Evolutionary conservation across 2,888 invertebrate species (phyloP), one percentile per base, ranked within the genome.

Genomic region (Muscina levida): DNA sequence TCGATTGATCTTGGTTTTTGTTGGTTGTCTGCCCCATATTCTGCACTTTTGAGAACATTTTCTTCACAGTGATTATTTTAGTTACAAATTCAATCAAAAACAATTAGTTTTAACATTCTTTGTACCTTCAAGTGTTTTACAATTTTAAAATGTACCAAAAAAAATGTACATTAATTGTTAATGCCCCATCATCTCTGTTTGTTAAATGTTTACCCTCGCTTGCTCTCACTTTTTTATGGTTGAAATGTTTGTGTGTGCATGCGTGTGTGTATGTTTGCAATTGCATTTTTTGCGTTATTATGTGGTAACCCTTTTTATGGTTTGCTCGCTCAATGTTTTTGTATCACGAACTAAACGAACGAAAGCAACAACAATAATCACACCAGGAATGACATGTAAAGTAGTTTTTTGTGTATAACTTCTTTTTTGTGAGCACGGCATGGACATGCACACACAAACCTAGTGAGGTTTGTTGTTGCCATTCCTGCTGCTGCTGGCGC

Each of bases 351-450:
- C n/a, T n/a, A n/a, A n/a, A n/a, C n/a, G n/a, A n/a, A n/a, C n/a
- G 13, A 11, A 24, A 70, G 2, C 37, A 59, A 53, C 75, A 79
- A 71, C 70, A 75, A 76, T 67, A 75, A 78, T n/a, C n/a, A 72
- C 70, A 74, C 68, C 66, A 75, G 56, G 62, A 22, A 62, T 51
- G 44, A 71, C 59, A 77, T 81, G 67, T 74, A 71, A 81, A 81
- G 67, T 71, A 67, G 73, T 81, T 81, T 77, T 81, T 81, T 81
- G 53, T 81, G 71, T 77, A 77, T 77, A 74, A 59, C 26, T 71
- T 77, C n/a, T n/a, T 81, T 79, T 77, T 79, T 72, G 62, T 44
- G 24, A 51, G 56, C 24, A 71, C 62, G 26, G 8, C 31, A 31
- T n/a, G n/a, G n/a, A n/a, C n/a, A n/a, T n/a, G n/a, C n/a, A n/a